A percentile compares a stretch with the other conserved stretches of the same genome.
Conservation (phyloP, 2,888 invertebrate species). For the Dasypogon diadema region DNA sequence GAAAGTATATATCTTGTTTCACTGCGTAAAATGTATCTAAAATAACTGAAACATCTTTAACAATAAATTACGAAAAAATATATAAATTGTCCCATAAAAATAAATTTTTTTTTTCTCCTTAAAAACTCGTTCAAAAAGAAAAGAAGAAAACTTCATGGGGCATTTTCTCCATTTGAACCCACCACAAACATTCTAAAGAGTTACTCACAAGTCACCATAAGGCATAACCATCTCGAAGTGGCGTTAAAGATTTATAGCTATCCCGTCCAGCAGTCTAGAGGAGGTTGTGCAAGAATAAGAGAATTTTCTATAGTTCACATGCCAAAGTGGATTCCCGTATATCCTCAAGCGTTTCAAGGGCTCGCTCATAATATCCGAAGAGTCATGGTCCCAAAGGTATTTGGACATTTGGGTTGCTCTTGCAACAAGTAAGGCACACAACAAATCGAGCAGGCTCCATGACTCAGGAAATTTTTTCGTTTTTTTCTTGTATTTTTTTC, state of each 20-base stretch:
- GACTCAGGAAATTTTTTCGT: slow-evolving; percentile 33
- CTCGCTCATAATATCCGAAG: slow-evolving; percentile 37
- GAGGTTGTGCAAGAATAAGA: slow-evolving; percentile 1
- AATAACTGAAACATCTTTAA: slow-evolving; percentile 11
- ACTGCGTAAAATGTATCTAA: not conserved
- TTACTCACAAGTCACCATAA: slow-evolving; percentile 22
- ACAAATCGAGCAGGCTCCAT: slow-evolving; percentile 29
- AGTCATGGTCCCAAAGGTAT: slow-evolving; percentile 41
- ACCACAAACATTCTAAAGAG: not conserved
- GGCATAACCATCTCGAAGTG: slow-evolving; percentile 9
- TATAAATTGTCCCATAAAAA: slow-evolving; percentile 40
- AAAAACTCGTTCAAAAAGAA: slow-evolving; percentile 24
- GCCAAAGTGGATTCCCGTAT: slow-evolving; percentile 40
- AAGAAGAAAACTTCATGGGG: slow-evolving; percentile 34
- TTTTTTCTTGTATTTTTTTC: too few relatives aligned
- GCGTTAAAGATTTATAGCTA: slow-evolving; percentile 43
- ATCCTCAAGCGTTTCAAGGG: slow-evolving; percentile 13
- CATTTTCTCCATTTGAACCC: slow-evolving; percentile 9
- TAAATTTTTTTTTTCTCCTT: slow-evolving; percentile 20
- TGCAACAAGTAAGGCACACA: slow-evolving; percentile 49
- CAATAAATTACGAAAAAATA: slow-evolving; percentile 43
- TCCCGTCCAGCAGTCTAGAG: slow-evolving; percentile 40
- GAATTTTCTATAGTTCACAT: slow-evolving; percentile 17
- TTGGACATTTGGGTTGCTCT: slow-evolving; percentile 27
- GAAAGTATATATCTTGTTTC: too few relatives aligned